A percentile compares a stretch with the other conserved stretches of the same genome.
These are phyloP conservation scores for Raja brachyura DNA, from an alignment of 2,113 vertebrate genomes.

Conservation along the genomic window DNA sequence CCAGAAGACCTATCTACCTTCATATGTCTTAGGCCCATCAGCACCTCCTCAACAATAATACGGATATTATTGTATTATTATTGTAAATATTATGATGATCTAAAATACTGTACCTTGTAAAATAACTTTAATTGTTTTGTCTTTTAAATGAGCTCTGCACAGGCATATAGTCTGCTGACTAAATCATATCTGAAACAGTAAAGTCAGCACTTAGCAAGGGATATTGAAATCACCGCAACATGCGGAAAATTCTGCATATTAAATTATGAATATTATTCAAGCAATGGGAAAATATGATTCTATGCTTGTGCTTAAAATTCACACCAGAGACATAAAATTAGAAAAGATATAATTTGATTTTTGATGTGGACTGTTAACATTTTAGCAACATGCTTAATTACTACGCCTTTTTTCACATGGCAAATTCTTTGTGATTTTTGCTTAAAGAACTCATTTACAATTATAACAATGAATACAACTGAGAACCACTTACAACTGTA, in stretches of 20 bases:
- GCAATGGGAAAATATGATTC: slow-evolving; percentile 24
- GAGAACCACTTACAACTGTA: neutral
- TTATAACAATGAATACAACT: neutral
- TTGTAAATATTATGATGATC: too few relatives aligned
- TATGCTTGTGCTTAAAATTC: slow-evolving; percentile 2
- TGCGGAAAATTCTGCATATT: slow-evolving; percentile 13
- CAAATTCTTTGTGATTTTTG: neutral
- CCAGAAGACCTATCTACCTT: too few relatives aligned
- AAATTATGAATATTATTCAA: slow-evolving; percentile 17
- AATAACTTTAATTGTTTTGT: neutral
- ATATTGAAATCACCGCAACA: slow-evolving; percentile 17
- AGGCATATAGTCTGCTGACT: neutral
- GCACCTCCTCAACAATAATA: too few relatives aligned
- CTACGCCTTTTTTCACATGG: neutral
- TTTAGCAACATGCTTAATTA: slow-evolving; percentile 8
- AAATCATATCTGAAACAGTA: neutral
- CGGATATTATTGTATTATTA: too few relatives aligned
- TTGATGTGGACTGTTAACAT: neutral
- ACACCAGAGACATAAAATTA: slow-evolving; percentile 13
- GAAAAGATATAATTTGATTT: slow-evolving; percentile 2
- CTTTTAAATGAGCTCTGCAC: neutral
- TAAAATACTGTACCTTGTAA: too few relatives aligned
- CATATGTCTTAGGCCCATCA: too few relatives aligned
- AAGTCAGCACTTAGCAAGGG: neutral
- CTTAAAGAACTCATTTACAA: neutral